Base-by-base conservation (phyloP, 1,140 invertebrate genomes). In the Diploscapter pachys region DNA sequence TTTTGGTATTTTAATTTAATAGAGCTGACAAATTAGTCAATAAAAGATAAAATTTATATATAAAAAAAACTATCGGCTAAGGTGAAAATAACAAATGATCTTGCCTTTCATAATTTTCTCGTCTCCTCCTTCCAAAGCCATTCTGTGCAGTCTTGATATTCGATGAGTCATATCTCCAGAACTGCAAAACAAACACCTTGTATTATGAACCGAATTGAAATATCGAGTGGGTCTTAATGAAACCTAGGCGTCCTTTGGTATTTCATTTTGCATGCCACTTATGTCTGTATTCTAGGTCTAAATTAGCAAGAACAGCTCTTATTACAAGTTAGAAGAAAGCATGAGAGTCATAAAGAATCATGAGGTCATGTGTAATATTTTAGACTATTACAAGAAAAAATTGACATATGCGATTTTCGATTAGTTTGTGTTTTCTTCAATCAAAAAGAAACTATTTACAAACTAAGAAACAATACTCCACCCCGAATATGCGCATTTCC, bases 221-320 rank as follows among this genome's bases (percentile, higher is more conserved):
- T 51, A 78, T 31, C 6, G 56, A 52, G 2, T 74, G 78, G 8
- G 72, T 59, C 50, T 72, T 49, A 50, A 66, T 73, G 9, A 68
- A 71, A 69, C 77, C 78, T 11, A 72, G 78, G 51, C 74, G 76
- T 31, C 76, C 57, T 73, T 59, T 13, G n/a, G 51, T 54, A 49
- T 54, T 8, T 55, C 70, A 65, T 1, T 74, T 73, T 56, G 80
- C 79, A 31, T 79, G 80, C 31, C 31, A 31, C 31, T 31, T 31
- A 31, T 31, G 31, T 31, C 1, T 31, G 31, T 31, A 31, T 31
- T 31, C 31, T 31, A 31, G 31, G 31, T 31, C 31, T 31, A 31
- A 31, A 31, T 31, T 31, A 31, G 31, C 1, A 31, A 31, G 31
- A 31, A 31, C 31, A 31, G 31, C 31, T 31, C 31, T 31, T 31